Evolutionary conservation across 2,888 invertebrate species (phyloP), one percentile per base, ranked within the genome.

Genomic region (Phaonia tiefii): DNA sequence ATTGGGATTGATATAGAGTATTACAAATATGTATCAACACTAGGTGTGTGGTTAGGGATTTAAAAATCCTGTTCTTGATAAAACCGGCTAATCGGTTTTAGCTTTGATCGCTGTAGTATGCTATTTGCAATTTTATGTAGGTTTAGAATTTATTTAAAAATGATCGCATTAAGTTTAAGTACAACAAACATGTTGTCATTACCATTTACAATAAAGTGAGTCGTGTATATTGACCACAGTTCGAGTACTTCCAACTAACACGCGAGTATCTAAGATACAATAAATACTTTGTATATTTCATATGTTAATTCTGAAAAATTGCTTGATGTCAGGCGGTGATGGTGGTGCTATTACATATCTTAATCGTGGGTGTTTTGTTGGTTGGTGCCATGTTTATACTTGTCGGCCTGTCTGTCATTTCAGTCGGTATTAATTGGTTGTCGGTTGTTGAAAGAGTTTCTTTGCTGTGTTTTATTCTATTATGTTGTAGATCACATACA

Each of bases 341-440:
- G 31, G 31, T 31, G 31, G 31, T 31, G 8, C 31, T 8, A 31
- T 3, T 31, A 31, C 31, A 8, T 11, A 13, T 22, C 20, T 69
- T 17, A 80, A 58, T 67, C 74, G 80, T 81, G 80, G 80, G 80
- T 76, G 80, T 77, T 31, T 67, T 26, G 54, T 67, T 75, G 80
- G 54, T 67, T 75, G 80, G 71, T 77, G 80, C 74, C 75, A 74
- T 42, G 60, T 67, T 80, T 80, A 65, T 77, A 49, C 31, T 73
- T 63, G 31, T 58, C 65, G 31, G 49, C 39, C 49, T 25, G 56
- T 2, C 22, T 31, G 25, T 11, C 22, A 31, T 56, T 49, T 39
- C 69, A 31, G 58, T 25, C 69, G 20, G 15, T 69, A 71, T 70
- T 51, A 77, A 77, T 77, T 77, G 71, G 39, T 77, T 77, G 74